phyloP scores from a whole-genome alignment of 2,888 invertebrate species.

The Vanessa cardui region DNA sequence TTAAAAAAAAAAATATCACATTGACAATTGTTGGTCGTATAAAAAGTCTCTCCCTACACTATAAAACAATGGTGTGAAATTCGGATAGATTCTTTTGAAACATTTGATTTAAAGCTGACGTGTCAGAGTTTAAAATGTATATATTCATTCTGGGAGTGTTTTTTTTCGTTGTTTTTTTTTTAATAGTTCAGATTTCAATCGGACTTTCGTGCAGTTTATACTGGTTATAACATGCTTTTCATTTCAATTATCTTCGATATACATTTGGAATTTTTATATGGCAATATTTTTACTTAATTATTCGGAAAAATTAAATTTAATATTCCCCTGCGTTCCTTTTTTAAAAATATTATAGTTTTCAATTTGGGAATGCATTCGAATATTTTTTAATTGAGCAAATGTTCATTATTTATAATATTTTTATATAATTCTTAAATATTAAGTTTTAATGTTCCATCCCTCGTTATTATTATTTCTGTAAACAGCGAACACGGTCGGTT shows the following conservation, averaged over 20 bases:
- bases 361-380: too few relatives aligned
- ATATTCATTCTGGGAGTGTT: slow-evolving; percentile 44
- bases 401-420: too few relatives aligned
- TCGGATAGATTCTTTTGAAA: slow-evolving; percentile 71
- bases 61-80: slow-evolving; percentile 76
- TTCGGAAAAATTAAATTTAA: too few relatives aligned
- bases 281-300: too few relatives aligned
- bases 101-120: slow-evolving; percentile 72
- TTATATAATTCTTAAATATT: too few relatives aligned
- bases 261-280: too few relatives aligned
- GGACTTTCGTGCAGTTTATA: slow-evolving; percentile 42
- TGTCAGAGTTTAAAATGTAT: slow-evolving; percentile 61
- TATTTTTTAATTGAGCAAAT: too few relatives aligned
- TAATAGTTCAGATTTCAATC: slow-evolving; percentile 59
- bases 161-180: slow-evolving; percentile 47
- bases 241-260: not conserved
- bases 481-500: too few relatives aligned
- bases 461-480: too few relatives aligned
- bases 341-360: too few relatives aligned
- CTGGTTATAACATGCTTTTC: slow-evolving; percentile 13
- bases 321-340: too few relatives aligned
- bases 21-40: slow-evolving; percentile 71
- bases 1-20: slow-evolving; percentile 71
- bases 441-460: too few relatives aligned
- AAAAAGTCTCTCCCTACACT: slow-evolving; percentile 61